Evolutionary conservation across 2,113 vertebrate genomes (phyloP).

Genomic region (Ranitomeya variabilis): DNA sequence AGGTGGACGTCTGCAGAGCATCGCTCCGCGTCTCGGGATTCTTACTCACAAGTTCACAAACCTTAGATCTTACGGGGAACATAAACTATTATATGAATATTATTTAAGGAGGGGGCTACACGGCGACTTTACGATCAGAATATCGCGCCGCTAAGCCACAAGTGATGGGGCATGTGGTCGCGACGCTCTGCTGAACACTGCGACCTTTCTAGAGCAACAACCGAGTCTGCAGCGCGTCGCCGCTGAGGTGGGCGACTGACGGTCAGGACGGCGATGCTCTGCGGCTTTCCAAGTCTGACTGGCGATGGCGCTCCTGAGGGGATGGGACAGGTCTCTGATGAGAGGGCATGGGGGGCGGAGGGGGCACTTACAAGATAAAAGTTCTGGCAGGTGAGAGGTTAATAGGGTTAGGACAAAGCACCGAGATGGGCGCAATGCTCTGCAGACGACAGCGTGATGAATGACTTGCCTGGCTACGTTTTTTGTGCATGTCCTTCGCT

Average conservation of each 20-base stretch:
- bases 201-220: background rate
- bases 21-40: background rate
- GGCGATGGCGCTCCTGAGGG: background rate
- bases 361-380: background rate
- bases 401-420: background rate
- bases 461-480: constrained; percentile 11
- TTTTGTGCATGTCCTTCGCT: background rate
- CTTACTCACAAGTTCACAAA: background rate
- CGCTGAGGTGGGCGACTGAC: background rate
- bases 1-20: constrained; percentile 41
- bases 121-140: background rate
- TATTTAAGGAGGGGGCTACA: background rate
- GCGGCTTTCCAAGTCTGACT: background rate
- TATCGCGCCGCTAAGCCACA: no score
- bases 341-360: background rate
- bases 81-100: background rate
- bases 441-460: constrained; percentile 23
- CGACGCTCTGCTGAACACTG: background rate
- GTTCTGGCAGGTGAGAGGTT: constrained; percentile 25
- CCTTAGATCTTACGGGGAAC: background rate
- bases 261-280: constrained; percentile 19
- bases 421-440: constrained; percentile 37
- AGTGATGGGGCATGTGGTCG: no score
- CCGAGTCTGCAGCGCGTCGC: constrained; percentile 12
- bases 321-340: background rate